Evolutionary conservation across 1,140 invertebrate genomes (phyloP).

Genomic region (Brachionus manjavacas): DNA sequence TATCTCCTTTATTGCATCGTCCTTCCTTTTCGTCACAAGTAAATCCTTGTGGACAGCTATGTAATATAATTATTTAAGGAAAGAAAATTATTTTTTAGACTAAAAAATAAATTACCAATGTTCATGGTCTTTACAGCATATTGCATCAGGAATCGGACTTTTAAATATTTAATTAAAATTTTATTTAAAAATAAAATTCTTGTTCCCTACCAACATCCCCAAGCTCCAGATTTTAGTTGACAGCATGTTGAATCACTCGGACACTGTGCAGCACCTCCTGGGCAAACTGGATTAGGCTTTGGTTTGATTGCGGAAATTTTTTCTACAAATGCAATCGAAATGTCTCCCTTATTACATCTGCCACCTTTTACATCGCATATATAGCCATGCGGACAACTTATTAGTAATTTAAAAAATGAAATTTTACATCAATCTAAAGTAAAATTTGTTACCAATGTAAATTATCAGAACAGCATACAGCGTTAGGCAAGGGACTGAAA

Average conservation of each 20-base stretch:
- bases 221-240: constrained; percentile 47
- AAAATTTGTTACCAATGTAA: not conserved
- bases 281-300: constrained; percentile 43
- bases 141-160: constrained; percentile 7
- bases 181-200: not conserved
- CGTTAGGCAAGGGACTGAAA: constrained; percentile 36
- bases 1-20: not conserved
- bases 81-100: no score
- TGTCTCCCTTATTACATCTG: constrained; percentile 44
- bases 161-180: not conserved
- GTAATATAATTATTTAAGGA: not conserved
- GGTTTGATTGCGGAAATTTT: constrained; percentile 6
- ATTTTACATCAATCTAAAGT: no score
- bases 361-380: constrained; percentile 47
- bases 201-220: constrained; percentile 48
- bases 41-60: constrained; percentile 30
- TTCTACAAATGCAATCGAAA: not conserved
- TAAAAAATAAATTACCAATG: not conserved
- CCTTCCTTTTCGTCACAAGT: constrained; percentile 4
- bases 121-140: constrained; percentile 7
- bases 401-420: not conserved
- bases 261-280: constrained; percentile 49
- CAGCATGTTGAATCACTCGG: constrained; percentile 56
- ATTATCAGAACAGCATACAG: constrained; percentile 46
- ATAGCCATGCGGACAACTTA: constrained; percentile 47